Percentiles rank a stretch among this genome's conserved stretches.
Conservation (phyloP, 2,797 vertebrate species). For the Rhadinocentrus ornatus region DNA sequence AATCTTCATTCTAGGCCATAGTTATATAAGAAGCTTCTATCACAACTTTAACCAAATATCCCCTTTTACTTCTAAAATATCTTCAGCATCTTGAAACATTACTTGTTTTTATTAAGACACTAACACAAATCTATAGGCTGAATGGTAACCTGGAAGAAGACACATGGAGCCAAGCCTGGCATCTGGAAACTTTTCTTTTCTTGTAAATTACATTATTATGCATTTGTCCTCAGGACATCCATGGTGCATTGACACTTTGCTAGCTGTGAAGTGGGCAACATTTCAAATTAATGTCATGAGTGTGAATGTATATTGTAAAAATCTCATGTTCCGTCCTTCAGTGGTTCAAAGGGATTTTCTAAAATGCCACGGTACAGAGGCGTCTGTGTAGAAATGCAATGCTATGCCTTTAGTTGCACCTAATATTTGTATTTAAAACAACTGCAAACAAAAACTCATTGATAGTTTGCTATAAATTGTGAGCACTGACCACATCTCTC, state of each 20-base stretch:
- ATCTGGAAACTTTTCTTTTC: not conserved
- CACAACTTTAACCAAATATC: not conserved
- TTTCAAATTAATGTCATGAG: slow-evolving; percentile 35
- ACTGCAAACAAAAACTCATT: slow-evolving; percentile 35
- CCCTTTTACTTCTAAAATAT: not conserved
- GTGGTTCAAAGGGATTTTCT: slow-evolving; percentile 57
- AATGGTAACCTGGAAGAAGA: not conserved
- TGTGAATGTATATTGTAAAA: slow-evolving; percentile 33
- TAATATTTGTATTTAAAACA: slow-evolving; percentile 46
- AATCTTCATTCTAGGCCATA: not conserved
- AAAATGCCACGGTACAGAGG: slow-evolving; percentile 55
- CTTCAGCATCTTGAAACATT: not conserved
- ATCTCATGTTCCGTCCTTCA: slow-evolving; percentile 42
- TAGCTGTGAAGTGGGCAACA: slow-evolving; percentile 12
- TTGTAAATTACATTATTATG: not conserved
- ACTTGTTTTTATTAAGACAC: not conserved
- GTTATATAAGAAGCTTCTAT: not conserved
- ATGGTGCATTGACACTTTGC: not conserved
- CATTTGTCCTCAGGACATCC: not conserved
- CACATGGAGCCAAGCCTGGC: not conserved
- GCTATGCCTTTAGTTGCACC: slow-evolving; percentile 43
- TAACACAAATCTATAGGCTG: not conserved
- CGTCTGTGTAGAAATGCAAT: slow-evolving; percentile 27
- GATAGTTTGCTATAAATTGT: slow-evolving; percentile 31
- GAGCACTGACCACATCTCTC: slow-evolving; percentile 31